Conservation (phyloP, 2,113 vertebrate species). For the Rhabdornis inornatus region DNA sequence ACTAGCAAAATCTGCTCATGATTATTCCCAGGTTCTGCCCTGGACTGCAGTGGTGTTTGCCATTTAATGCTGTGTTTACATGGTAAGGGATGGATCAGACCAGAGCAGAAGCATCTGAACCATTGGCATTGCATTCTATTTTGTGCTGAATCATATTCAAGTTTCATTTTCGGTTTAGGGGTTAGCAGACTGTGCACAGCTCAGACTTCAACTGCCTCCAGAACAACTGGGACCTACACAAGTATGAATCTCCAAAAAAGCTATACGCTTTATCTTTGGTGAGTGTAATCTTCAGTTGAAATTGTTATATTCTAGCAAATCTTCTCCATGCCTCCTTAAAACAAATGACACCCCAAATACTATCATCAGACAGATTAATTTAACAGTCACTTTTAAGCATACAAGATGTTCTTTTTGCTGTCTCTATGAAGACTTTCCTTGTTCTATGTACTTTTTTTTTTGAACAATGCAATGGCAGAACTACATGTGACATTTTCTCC, state of each 20-base stretch:
- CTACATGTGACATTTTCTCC: slow-evolving; percentile 74
- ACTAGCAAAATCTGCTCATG: slow-evolving; percentile 59
- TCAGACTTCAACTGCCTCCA: slow-evolving; percentile 68
- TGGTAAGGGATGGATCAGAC: slow-evolving; percentile 67
- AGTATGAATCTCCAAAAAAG: slow-evolving; percentile 34
- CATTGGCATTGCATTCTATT: slow-evolving; percentile 70
- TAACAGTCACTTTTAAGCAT: slow-evolving; percentile 65
- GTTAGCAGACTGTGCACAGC: slow-evolving; percentile 68
- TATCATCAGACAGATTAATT: slow-evolving; percentile 65
- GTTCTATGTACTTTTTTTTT: slow-evolving; percentile 27
- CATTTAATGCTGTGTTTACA: slow-evolving; percentile 70
- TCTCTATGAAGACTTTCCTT: slow-evolving; percentile 33
- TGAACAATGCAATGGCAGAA: slow-evolving; percentile 67
- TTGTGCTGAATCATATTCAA: slow-evolving; percentile 78
- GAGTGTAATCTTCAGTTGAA: slow-evolving; percentile 48
- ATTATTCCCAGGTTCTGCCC: slow-evolving; percentile 66
- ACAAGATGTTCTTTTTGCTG: slow-evolving; percentile 63
- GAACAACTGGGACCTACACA: slow-evolving; percentile 47
- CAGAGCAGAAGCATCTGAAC: slow-evolving; percentile 73
- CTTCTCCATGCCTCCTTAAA: slow-evolving; percentile 40
- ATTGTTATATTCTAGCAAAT: slow-evolving; percentile 52
- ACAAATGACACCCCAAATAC: slow-evolving; percentile 48
- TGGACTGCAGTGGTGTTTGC: slow-evolving; percentile 52
- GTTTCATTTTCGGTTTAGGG: slow-evolving; percentile 77
- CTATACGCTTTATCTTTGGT: slow-evolving; percentile 41